Evolutionary conservation across 1,140 invertebrate genomes (phyloP).

Genomic region (Hermetia illucens): DNA sequence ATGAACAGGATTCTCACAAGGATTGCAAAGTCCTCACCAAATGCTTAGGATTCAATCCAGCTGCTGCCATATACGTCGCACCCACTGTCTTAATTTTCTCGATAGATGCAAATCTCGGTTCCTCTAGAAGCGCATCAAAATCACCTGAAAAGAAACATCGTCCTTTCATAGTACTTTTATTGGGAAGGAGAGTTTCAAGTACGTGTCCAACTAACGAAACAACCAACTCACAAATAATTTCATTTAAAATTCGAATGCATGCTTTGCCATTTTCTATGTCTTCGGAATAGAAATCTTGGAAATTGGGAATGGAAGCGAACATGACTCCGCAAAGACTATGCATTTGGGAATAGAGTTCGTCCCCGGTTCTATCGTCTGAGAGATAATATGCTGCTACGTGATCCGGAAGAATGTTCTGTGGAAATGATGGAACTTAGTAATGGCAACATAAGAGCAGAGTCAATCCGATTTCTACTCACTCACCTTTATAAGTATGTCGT

Average conservation of each 20-base stretch:
- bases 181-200: too few relatives aligned
- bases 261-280: constrained; percentile 94
- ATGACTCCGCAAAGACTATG: constrained; percentile 89
- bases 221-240: constrained; percentile 63
- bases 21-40: constrained; percentile 32
- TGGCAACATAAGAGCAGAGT: background rate
- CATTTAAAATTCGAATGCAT: constrained; percentile 92
- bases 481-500: constrained; percentile 31
- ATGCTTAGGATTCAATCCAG: constrained; percentile 75
- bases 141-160: too few relatives aligned
- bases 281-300: constrained; percentile 97
- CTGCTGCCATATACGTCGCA: constrained; percentile 95
- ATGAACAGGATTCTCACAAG: too few relatives aligned
- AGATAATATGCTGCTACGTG: constrained; percentile 93
- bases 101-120: constrained; percentile 76
- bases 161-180: too few relatives aligned
- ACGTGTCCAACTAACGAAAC: too few relatives aligned
- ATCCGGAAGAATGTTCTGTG: constrained; percentile 80
- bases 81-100: constrained; percentile 99
- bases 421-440: too few relatives aligned
- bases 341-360: constrained; percentile 86
- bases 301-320: constrained; percentile 97
- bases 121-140: constrained; percentile 84
- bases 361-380: constrained; percentile 49
- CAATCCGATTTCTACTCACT: background rate